Evolutionary conservation across 2,797 vertebrate genomes (phyloP).

Genomic region (Micropoecilia bifurca): DNA sequence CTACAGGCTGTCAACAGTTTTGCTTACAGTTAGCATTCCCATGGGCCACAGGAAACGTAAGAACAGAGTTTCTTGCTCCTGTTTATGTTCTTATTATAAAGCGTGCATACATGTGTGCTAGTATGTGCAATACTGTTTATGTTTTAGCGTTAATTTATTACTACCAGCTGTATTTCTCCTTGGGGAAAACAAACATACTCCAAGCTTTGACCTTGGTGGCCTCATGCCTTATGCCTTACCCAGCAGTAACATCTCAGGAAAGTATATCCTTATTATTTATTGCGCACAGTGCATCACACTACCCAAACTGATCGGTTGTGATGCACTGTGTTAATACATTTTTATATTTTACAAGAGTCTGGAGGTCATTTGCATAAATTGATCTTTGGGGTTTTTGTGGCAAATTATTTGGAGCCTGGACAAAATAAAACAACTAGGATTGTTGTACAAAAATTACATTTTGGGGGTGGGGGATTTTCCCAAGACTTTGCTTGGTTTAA

Average conservation of each 20-base stretch:
- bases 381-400: background rate
- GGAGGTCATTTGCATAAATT: background rate
- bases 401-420: background rate
- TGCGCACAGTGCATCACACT: background rate
- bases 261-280: background rate
- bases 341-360: background rate
- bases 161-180: slow-evolving; percentile 1
- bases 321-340: background rate
- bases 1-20: slow-evolving; percentile 76
- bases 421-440: background rate
- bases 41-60: slow-evolving; percentile 65
- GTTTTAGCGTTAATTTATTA: background rate
- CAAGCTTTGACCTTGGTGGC: background rate
- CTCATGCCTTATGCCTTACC: background rate
- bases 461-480: too few relatives aligned
- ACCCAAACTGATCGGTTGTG: background rate
- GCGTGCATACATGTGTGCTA: slow-evolving; percentile 20
- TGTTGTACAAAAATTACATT: background rate
- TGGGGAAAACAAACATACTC: background rate
- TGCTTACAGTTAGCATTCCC: slow-evolving; percentile 77
- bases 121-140: slow-evolving; percentile 22
- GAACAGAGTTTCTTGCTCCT: slow-evolving; percentile 16
- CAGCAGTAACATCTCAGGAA: background rate
- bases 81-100: slow-evolving; percentile 62
- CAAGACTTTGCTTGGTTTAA: background rate